Evolutionary conservation across 30 jellyfish, hydroid and myxozoan species (phyloP), one percentile per base, ranked within the genome.

Genomic region (Aurelia aurita complex sp. Pacific): DNA sequence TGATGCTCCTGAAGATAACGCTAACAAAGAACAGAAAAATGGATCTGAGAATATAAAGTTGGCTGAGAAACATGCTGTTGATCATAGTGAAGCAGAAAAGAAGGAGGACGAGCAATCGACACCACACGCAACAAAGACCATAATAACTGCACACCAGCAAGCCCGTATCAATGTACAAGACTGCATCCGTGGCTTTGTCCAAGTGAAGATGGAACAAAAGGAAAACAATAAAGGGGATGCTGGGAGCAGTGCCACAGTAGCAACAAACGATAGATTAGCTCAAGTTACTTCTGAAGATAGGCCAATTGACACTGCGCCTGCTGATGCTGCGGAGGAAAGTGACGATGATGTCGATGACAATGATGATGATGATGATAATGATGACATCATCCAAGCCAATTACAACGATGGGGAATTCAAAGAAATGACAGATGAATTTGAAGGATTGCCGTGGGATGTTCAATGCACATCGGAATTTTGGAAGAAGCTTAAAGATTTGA

Each of bases 371-470:
- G 83, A 73, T 52, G 57, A 73, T 43, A 42, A 73, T 73, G 55
- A 51, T 42, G 69, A 53, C 51, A 17, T n/a, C 50, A 34, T n/a
- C 10, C 53, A 67, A n/a, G 17, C 23, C 2, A 36, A 38, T 72
- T 32, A 72, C 64, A n/a, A 42, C 40, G 82, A 38, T 14, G 78
- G 35, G 2, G 67, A 16, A 16, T 36, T 38, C 42, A 13, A 42
- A 3, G 91, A 67, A 42, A 18, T 33, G 36, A 29, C 34, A 16
- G 87, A 61, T 36, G 87, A 62, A 23, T 77, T 91, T 35, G 97
- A 91, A 10, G 89, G 90, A 16, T 50, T 75, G 87, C 90, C 94
- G 13, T 91, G 97, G 97, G 97, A 91, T 33, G 94, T 91, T 10
- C 96, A 91, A 59, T 85, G 97, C 77, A 85, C 96, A 14, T 64